Evolutionary conservation across 2,888 invertebrate genomes (phyloP), one percentile per base, ranked within the genome.

Genomic region (Metellina segmentata): DNA sequence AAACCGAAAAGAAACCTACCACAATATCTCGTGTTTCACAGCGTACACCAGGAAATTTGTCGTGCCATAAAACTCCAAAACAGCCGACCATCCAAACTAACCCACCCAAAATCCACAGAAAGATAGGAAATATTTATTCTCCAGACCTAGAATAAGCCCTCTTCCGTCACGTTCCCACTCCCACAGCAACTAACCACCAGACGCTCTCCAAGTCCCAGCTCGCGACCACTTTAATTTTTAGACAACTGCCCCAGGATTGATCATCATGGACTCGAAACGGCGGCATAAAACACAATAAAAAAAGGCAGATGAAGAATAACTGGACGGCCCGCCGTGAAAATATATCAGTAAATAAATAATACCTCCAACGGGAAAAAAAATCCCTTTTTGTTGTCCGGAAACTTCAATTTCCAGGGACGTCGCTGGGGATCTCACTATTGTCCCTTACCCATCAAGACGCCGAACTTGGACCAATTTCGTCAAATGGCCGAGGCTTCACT

Each of bases 371-470:
- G 13, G 13, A 61, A 61, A 82, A 82, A 82, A 20, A 69, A 51
- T 34, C 48, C 75, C 72, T 69, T 71, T 82, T 82, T 89, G 89
- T 88, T 88, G 89, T 89, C 89, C 77, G 48, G 72, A 89, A 89
- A 82, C 89, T 82, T 82, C 82, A 82, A 89, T 89, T 89, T 82
- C 77, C 52, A 82, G 75, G n/a, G 70, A 70, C 69, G 77, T 85
- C 89, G 61, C 89, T 72, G 78, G 79, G 89, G 89, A 78, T 77
- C 82, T 89, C 89, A 89, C 77, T 89, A 89, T 89, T 89, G 89
- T 89, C 82, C 34, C 81, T 78, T 52, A 49, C 81, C 72, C 69
- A 72, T 81, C 74, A 48, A 48, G 61, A 20, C 11, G 19, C 49
- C 13, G 72, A 77, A 19, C 34, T 71, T 48, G 48, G 72, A 72